Evolutionary conservation across 2,888 invertebrate genomes (phyloP).

Genomic region (Drosophila quinaria): DNA sequence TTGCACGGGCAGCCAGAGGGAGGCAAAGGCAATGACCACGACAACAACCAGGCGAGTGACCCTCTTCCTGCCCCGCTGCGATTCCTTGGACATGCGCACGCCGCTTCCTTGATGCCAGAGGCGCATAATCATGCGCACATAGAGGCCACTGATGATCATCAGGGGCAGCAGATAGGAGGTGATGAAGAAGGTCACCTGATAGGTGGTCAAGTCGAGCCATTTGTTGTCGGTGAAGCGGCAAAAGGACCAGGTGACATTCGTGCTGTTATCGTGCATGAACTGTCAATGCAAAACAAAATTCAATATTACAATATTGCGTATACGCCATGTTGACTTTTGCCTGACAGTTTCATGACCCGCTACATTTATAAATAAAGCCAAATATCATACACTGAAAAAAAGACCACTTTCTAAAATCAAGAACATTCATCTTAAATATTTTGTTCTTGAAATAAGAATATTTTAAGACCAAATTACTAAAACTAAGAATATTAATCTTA

Average conservation of each 20-base stretch:
- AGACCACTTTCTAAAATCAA: too few relatives aligned
- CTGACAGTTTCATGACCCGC: slow-evolving; percentile 55
- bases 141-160: slow-evolving; percentile 93
- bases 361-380: slow-evolving; percentile 44
- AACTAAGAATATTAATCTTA: too few relatives aligned
- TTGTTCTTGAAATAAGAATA: too few relatives aligned
- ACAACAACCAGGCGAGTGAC: slow-evolving; percentile 96
- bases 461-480: too few relatives aligned
- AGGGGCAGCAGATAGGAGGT: slow-evolving; percentile 95
- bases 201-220: slow-evolving; percentile 84
- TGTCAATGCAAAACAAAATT: slow-evolving; percentile 20
- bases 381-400: too few relatives aligned
- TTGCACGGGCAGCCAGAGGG: slow-evolving; percentile 98
- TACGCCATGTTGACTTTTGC: slow-evolving; percentile 33
- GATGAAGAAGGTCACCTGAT: slow-evolving; percentile 92
- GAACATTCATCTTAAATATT: too few relatives aligned
- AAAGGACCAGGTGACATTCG: slow-evolving; percentile 60
- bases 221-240: slow-evolving; percentile 88
- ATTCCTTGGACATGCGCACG: slow-evolving; percentile 91
- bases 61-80: slow-evolving; percentile 91
- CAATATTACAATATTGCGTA: slow-evolving; percentile 45
- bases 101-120: slow-evolving; percentile 94
- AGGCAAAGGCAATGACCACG: slow-evolving; percentile 95
- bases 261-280: slow-evolving; percentile 85
- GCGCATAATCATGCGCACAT: slow-evolving; percentile 94